Percentiles rank a stretch among this genome's conserved stretches.
Evolutionary conservation across 2,888 invertebrate species (phyloP).

Genomic region (Pediacus dermestoides): DNA sequence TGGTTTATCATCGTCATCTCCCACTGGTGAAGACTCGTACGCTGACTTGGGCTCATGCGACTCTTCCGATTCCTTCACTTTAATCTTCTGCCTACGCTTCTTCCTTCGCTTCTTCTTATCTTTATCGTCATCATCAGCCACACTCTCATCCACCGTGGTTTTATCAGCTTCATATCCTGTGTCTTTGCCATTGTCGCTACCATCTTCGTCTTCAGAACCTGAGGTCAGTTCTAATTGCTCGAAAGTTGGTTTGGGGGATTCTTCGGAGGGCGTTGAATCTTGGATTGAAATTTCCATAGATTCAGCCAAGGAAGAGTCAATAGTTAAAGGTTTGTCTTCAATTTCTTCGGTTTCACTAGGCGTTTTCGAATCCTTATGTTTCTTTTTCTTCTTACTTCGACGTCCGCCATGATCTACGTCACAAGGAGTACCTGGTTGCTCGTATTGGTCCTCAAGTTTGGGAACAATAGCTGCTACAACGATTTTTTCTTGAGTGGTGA

Average conservation of each 20-base stretch:
- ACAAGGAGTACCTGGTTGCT: conserved; percentile 42
- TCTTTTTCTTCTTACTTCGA: conserved; percentile 63
- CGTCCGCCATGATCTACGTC: conserved; percentile 53
- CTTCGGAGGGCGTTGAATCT: conserved; percentile 51
- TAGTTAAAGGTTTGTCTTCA: conserved; percentile 39
- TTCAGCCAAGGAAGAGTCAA: conserved; percentile 53
- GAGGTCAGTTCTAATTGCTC: conserved; percentile 35
- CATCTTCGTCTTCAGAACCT: conserved; percentile 46
- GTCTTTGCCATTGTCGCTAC: conserved; percentile 51
- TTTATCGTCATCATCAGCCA: conserved; percentile 49
- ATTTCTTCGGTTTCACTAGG: conserved; percentile 29
- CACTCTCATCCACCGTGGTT: conserved; percentile 58
- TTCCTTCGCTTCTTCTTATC: conserved; percentile 48
- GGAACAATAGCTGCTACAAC: conserved; percentile 36
- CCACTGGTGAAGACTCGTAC: conserved; percentile 47
- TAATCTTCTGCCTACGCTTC: conserved; percentile 51
- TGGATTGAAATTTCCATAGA: conserved; percentile 55
- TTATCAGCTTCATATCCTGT: conserved; percentile 72
- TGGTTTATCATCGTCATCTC: conserved; percentile 43
- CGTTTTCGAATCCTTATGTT: conserved; percentile 51
- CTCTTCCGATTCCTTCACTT: conserved; percentile 52
- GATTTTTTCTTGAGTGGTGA: conserved; percentile 25
- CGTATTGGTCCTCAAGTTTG: conserved; percentile 42
- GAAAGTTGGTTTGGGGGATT: conserved; percentile 53
- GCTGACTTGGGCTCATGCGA: conserved; percentile 51